phyloP scores from a whole-genome alignment of 2,797 vertebrate genomes.

The Neoniphon sammara region DNA sequence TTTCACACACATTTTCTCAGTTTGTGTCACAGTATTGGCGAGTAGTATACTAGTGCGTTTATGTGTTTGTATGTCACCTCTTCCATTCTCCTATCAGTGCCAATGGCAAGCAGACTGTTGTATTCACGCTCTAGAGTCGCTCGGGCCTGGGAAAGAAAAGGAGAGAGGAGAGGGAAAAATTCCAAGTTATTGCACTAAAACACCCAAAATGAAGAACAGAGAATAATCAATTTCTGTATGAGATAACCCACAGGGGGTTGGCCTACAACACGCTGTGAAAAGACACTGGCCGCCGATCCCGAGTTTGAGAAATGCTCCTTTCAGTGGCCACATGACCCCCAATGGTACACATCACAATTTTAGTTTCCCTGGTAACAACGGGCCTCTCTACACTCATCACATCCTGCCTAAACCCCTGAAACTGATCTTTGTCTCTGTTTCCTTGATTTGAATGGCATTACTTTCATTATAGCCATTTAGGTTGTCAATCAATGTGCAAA shows the following conservation, averaged over 20 bases:
- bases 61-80: slow-evolving; percentile 83
- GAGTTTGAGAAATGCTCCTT: too few relatives aligned
- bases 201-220: too few relatives aligned
- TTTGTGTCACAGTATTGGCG: background rate
- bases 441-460: too few relatives aligned
- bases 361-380: too few relatives aligned
- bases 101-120: slow-evolving; percentile 89
- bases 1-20: background rate
- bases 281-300: too few relatives aligned
- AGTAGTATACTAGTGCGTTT: background rate
- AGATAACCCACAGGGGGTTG: background rate
- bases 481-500: too few relatives aligned
- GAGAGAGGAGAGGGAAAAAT: background rate
- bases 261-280: background rate
- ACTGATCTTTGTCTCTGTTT: background rate
- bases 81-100: slow-evolving; percentile 91
- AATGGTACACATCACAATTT: too few relatives aligned
- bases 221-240: background rate
- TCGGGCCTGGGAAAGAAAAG: slow-evolving; percentile 83
- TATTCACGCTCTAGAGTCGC: slow-evolving; percentile 92
- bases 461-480: too few relatives aligned
- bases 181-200: background rate
- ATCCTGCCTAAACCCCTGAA: background rate
- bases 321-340: background rate
- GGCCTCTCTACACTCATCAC: background rate